Base-by-base conservation (phyloP, 2,797 vertebrate species). In the Centroberyx gerrardi region DNA sequence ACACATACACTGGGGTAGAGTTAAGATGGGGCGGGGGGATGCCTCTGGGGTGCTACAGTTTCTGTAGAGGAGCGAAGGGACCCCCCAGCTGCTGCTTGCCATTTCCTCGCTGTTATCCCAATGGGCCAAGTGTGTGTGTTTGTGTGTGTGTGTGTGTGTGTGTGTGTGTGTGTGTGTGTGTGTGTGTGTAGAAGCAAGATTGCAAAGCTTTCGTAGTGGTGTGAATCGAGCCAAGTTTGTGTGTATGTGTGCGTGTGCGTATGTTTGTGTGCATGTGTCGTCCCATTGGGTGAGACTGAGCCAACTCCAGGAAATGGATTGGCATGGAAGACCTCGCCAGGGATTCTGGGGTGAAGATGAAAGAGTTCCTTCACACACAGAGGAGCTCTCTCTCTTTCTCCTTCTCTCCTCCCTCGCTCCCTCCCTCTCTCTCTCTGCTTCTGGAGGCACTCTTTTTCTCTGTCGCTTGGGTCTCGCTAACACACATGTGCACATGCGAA, bases 221-320 rank as follows among this genome's bases (percentile, higher is more conserved):
- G 61, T 74, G 78, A 82, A 53, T 53, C 13, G 28, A 78, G 88
- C 89, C 89, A 93, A 88, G 75, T 79, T 70, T 44, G 38, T 56
- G 78, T 76, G 67, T 72, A 65, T 13, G 13, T 63, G 66, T 67
- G 72, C 36, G 46, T 49, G 18, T 54, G 49, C 12, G 56, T 31
- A 33, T 71, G 59, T 62, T 27, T 74, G 58, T 68, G 65, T 72
- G 78, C 76, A 76, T 78, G 87, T 49, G 77, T 74, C 22, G 54
- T 93, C 86, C 87, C 91, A 88, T 83, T 76, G 90, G 89, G 82
- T 78, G 86, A 91, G 81, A 84, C 78, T 86, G 84, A 90, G 93
- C 92, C 91, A 93, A 92, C 88, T 91, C 89, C 85, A 91, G 89
- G 90, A 93, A 93, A 94, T 92, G 89, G 91, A 91, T 93, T 93